Percentiles rank a stretch among this genome's conserved stretches.
Conservation (phyloP, 1,140 invertebrate genomes). For the Macrocentrus cingulum region DNA sequence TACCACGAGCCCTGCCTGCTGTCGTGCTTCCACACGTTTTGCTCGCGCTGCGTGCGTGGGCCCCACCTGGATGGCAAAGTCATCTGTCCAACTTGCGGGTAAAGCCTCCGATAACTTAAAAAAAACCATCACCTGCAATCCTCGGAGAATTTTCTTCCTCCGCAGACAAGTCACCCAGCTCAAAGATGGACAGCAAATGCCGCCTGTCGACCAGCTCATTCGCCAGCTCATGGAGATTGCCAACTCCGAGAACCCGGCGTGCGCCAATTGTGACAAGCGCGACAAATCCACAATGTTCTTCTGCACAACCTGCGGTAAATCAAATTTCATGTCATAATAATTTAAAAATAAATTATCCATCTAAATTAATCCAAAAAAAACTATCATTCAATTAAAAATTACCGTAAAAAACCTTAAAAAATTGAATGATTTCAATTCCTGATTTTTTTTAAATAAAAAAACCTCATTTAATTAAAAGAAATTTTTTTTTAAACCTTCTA, state of each 20-base stretch:
- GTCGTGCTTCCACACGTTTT: slow-evolving; percentile 71
- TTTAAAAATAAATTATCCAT: too few relatives aligned
- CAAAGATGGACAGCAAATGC: slow-evolving; percentile 64
- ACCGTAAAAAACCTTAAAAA: too few relatives aligned
- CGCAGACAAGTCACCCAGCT: slow-evolving; percentile 63
- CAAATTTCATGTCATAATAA: too few relatives aligned
- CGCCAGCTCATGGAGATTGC: slow-evolving; percentile 67
- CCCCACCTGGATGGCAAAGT: slow-evolving; percentile 65
- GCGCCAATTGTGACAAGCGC: slow-evolving; percentile 71
- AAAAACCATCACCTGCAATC: background rate
- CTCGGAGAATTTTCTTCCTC: slow-evolving; percentile 26
- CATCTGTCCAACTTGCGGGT: slow-evolving; percentile 70
- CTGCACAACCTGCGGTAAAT: slow-evolving; percentile 70
- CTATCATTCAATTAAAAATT: too few relatives aligned
- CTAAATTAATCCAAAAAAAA: too few relatives aligned
- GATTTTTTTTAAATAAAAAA: too few relatives aligned
- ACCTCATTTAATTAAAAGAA: too few relatives aligned
- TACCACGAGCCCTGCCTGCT: slow-evolving; percentile 70
- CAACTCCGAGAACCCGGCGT: slow-evolving; percentile 69
- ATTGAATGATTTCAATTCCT: too few relatives aligned
- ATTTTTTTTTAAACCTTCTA: too few relatives aligned
- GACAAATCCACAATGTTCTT: slow-evolving; percentile 70
- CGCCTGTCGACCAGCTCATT: slow-evolving; percentile 66
- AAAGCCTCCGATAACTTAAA: slow-evolving; percentile 43
- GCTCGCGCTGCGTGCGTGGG: slow-evolving; percentile 65